Percentiles rank a stretch among this genome's conserved stretches.
Conservation (phyloP, 2,113 vertebrate species). For the Hyperoodon ampullatus region DNA sequence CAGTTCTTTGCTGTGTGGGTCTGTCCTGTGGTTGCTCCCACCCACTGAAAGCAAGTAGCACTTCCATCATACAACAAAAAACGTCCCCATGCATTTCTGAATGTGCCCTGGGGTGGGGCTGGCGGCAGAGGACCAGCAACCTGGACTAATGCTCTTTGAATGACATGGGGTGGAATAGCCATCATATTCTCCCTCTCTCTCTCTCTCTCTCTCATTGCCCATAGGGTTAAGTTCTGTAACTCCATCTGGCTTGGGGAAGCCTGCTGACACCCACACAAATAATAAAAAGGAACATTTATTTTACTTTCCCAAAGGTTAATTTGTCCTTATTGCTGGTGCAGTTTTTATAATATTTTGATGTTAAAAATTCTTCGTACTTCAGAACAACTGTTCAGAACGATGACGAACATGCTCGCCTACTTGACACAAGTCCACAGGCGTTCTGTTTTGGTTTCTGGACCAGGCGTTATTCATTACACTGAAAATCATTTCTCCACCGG, state of each 20-base stretch:
- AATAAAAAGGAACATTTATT: not conserved
- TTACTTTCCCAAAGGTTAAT: not conserved
- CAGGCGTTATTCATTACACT: fast-evolving
- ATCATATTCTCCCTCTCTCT: not conserved
- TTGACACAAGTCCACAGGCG: fast-evolving
- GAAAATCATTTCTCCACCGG: not conserved
- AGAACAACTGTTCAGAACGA: not conserved
- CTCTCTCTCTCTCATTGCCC: not conserved
- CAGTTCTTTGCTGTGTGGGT: not conserved
- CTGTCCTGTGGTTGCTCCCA: not conserved
- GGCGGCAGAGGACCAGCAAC: not conserved
- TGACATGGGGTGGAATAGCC: fast-evolving
- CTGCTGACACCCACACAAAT: not conserved
- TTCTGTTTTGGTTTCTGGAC: not conserved
- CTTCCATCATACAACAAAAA: not conserved
- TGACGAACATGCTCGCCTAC: not conserved
- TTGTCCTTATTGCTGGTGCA: not conserved
- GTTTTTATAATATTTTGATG: conserved; percentile 18
- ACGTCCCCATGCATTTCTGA: not conserved
- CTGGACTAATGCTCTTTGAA: fast-evolving
- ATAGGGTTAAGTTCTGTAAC: not conserved
- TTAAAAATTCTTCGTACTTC: not conserved
- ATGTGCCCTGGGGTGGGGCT: not conserved
- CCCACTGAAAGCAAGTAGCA: not conserved
- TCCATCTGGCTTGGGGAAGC: not conserved